Evolutionary conservation across 2,113 vertebrate genomes (phyloP), one percentile per base, ranked within the genome.

Genomic region (Craseonycteris thonglongyai): DNA sequence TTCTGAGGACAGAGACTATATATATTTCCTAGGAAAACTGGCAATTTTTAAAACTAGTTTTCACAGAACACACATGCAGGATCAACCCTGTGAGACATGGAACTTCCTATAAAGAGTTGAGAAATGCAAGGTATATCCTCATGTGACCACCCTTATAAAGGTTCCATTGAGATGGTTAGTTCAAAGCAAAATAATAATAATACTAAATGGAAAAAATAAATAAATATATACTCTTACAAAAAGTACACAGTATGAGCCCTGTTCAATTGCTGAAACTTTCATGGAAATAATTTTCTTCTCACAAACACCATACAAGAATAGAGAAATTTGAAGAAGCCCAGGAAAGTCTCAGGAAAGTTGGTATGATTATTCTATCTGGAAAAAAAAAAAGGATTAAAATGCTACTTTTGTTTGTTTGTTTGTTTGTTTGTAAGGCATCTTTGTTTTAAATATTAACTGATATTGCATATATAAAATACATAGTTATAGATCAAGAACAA

Each of bases 81-180:
- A 0, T 5, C 72, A 49, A 33, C 74, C 54, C 79, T 66, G 38
- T 88, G 12, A 35, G 26, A 76, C 22, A 38, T 0, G 0, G 22
- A 0, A 0, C 35, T 74, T 95, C 6, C 0, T 14, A 15, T 22
- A 47, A 61, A 51, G 19, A 5, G 6, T 8, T 74, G 68, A 28
- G 14, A 83, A 82, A 89, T 38, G 2, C 42, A 12, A 5, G 3
- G 2, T 9, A 63, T 80, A 24, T 0, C 0, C 6, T 26, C 6
- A 0, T 59, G 15, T 47, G 35, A 51, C 3, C 33, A 66, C 0
- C 1, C 28, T 74, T n/a, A 26, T 58, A 68, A 93, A 76, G 15
- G 11, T 0, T 26, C 24, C 4, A 0, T 61, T 91, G 42, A 38
- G 66, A 40, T 6, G 7, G 40, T 5, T 16, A 3, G 26, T 90